Conservation (phyloP, 1,140 invertebrate genomes). For the Bombus confusus region DNA sequence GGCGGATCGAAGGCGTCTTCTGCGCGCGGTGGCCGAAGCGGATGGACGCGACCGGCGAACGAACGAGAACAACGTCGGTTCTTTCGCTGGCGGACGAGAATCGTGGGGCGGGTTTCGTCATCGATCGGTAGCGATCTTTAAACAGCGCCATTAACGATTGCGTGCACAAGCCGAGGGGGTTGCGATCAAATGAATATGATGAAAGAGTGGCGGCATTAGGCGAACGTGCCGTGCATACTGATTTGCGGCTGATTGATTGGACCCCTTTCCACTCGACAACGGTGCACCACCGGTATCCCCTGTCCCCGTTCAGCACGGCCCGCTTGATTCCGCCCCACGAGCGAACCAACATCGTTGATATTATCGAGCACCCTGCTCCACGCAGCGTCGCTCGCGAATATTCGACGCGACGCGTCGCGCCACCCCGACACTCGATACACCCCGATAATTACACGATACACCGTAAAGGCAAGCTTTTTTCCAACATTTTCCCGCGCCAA, state of each 20-base stretch:
- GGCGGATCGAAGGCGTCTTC: too few species aligned
- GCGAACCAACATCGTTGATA: conserved; percentile 75
- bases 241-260: conserved; percentile 83
- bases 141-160: conserved; percentile 79
- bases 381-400: conserved; percentile 54
- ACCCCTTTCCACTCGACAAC: conserved; percentile 77
- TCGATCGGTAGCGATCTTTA: conserved; percentile 72
- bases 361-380: conserved; percentile 68
- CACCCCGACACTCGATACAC: conserved; percentile 49
- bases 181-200: conserved; percentile 82
- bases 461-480: conserved; percentile 37
- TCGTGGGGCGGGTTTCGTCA: conserved; percentile 27
- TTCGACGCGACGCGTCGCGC: conserved; percentile 26
- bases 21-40: too few species aligned
- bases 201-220: conserved; percentile 82
- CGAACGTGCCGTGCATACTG: conserved; percentile 82
- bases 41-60: too few species aligned
- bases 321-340: conserved; percentile 64
- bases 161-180: conserved; percentile 73
- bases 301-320: conserved; percentile 51
- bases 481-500: conserved; percentile 19
- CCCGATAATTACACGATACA: conserved; percentile 59
- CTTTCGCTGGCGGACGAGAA: neutral
- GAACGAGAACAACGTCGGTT: neutral
- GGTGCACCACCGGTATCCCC: conserved; percentile 57